A percentile compares a stretch with the other conserved stretches of the same genome.
Evolutionary conservation across 2,113 vertebrate species (phyloP).

Genomic region (Origma solitaria): DNA sequence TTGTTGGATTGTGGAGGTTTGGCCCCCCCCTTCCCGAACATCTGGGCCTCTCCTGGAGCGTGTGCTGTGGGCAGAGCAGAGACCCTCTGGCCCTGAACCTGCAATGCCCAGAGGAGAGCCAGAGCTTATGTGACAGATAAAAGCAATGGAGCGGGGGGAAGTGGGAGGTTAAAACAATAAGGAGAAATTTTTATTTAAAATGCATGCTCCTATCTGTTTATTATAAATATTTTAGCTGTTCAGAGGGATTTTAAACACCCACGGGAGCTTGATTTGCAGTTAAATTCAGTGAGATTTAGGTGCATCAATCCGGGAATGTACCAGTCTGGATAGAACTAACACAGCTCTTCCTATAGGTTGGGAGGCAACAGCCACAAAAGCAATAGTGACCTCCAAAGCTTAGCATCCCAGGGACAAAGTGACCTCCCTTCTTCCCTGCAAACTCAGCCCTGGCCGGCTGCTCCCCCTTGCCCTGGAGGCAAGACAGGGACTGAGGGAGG

Average conservation of each 20-base stretch:
- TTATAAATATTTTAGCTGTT: neutral
- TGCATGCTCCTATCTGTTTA: neutral
- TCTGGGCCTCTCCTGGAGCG: neutral
- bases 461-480: neutral
- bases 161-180: neutral
- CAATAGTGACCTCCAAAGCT: neutral
- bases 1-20: neutral
- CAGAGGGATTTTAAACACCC: neutral
- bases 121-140: neutral
- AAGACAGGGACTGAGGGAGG: neutral
- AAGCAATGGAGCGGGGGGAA: accelerated
- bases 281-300: neutral
- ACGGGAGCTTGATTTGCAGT: neutral
- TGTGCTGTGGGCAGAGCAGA: neutral
- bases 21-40: neutral
- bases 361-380: neutral
- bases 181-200: neutral
- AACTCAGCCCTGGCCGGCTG: neutral
- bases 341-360: neutral
- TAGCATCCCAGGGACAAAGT: neutral
- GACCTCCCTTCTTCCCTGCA: neutral
- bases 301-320: neutral
- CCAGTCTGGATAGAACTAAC: neutral
- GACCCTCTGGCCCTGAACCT: neutral
- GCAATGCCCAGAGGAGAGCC: neutral